These are phyloP conservation scores for Polietes domitor DNA, from an alignment of 2,888 invertebrate genomes.

Conservation along the genomic window DNA sequence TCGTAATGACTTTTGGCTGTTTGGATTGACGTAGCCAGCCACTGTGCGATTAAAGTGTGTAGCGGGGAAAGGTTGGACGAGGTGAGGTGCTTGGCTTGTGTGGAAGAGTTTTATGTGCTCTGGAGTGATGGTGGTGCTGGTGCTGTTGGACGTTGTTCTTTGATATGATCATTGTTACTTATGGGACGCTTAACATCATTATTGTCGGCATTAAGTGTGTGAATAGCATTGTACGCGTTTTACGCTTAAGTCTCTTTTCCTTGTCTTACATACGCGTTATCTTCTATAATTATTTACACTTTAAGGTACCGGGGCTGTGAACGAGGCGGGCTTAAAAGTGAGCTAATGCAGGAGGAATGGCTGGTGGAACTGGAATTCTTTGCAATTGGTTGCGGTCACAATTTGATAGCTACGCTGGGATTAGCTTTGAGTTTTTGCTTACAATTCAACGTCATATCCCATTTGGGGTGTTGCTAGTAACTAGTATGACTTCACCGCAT, in stretches of 20 bases:
- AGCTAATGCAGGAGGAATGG: no score
- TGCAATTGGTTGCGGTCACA: no score
- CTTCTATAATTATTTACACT: constrained; percentile 56
- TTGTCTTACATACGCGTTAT: constrained; percentile 1
- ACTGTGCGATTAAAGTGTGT: no score
- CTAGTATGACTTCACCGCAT: not conserved
- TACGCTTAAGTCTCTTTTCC: not conserved
- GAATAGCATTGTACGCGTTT: not conserved
- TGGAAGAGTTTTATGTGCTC: not conserved
- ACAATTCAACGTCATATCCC: no score
- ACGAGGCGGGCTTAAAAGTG: not conserved
- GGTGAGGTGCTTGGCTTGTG: no score
- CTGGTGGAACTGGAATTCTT: no score
- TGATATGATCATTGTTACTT: constrained; percentile 23
- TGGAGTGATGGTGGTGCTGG: not conserved
- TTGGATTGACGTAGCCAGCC: not conserved
- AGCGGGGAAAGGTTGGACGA: no score
- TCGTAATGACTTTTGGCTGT: not conserved
- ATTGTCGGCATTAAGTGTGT: constrained; percentile 18
- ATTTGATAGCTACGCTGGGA: no score
- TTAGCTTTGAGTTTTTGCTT: no score
- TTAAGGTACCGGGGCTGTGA: constrained; percentile 4
- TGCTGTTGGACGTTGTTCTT: not conserved
- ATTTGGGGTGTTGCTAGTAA: no score
- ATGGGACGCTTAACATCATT: constrained; percentile 40